These are phyloP conservation scores for Oikopleura dioica DNA, from an alignment of 23 tunicate species.

Conservation along the genomic window DNA sequence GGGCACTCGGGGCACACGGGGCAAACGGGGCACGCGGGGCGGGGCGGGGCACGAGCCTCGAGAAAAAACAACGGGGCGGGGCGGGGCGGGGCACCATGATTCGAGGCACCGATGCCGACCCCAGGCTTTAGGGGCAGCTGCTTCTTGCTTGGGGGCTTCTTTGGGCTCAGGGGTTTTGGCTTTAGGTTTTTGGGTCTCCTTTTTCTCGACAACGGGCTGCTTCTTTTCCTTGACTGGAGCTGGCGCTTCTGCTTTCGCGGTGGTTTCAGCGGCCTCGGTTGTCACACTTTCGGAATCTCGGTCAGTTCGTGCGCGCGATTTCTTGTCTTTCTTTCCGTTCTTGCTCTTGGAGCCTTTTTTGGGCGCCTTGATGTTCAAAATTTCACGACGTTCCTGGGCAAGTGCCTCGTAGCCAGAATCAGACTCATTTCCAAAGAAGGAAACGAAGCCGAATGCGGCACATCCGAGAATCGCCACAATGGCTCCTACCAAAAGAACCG, in stretches of 20 bases:
- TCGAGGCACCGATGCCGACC: too few species aligned
- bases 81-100: too few species aligned
- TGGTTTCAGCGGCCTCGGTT: not conserved
- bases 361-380: not conserved
- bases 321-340: not conserved
- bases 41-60: too few species aligned
- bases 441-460: slow-evolving; percentile 4
- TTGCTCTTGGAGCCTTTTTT: not conserved
- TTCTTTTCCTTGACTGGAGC: not conserved
- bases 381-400: not conserved
- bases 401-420: not conserved
- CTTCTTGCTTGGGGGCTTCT: not conserved
- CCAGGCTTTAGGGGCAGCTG: not conserved
- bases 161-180: too few species aligned
- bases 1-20: too few species aligned
- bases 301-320: not conserved
- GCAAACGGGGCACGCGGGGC: too few species aligned
- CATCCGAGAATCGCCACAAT: not conserved
- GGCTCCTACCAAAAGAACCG: not conserved
- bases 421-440: not conserved
- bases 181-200: too few species aligned
- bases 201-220: too few species aligned
- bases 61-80: too few species aligned
- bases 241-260: not conserved
- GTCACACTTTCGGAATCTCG: not conserved